phyloP scores from a whole-genome alignment of 2,113 vertebrate species.

The Forbesichthys agassizii region DNA sequence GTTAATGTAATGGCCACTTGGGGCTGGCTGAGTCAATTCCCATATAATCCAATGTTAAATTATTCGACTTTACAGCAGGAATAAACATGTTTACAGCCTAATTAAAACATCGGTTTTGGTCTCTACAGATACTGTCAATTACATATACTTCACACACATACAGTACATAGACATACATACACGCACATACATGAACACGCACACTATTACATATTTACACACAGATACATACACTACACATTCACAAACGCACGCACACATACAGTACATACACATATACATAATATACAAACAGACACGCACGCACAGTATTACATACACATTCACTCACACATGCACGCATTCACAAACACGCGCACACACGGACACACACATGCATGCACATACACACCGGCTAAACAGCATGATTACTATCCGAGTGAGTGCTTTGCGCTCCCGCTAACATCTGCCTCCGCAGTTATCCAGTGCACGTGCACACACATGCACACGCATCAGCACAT shows the following conservation, averaged over 20 bases:
- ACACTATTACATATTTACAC: not conserved
- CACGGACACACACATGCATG: not conserved
- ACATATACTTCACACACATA: too few species aligned
- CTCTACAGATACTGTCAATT: too few species aligned
- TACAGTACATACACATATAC: not conserved
- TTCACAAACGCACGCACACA: not conserved
- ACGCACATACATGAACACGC: constrained; percentile 2
- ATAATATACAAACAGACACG: not conserved
- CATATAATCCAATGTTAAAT: too few species aligned
- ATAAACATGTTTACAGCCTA: too few species aligned
- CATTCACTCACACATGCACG: not conserved
- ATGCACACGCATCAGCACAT: not conserved
- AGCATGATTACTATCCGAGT: not conserved
- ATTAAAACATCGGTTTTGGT: too few species aligned
- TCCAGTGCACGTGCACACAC: not conserved
- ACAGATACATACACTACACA: not conserved
- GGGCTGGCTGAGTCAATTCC: too few species aligned
- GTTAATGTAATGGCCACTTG: too few species aligned
- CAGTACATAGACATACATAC: constrained; percentile 5
- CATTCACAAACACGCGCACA: not conserved
- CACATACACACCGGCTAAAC: not conserved
- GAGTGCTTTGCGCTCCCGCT: not conserved
- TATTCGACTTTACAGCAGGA: too few species aligned
- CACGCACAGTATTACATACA: not conserved
- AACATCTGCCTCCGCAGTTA: not conserved